Evolutionary conservation across 2,797 vertebrate species (phyloP), one percentile per base, ranked within the genome.

Genomic region (Anabacerthia variegaticeps): DNA sequence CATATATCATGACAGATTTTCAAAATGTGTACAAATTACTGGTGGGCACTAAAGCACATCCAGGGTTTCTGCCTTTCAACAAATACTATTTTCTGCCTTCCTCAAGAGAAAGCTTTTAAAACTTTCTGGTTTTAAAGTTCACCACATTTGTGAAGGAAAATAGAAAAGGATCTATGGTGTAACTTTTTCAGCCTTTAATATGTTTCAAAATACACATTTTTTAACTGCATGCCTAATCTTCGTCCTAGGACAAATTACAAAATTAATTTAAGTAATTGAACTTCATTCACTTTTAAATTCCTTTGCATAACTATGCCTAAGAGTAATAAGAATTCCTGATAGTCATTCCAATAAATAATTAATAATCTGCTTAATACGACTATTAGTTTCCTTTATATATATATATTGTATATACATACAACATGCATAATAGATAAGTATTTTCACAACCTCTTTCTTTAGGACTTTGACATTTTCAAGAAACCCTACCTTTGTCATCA

Each of bases 21-120:
- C 26, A 5, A 85, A 94, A 89, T 68, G 49, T 58, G 72, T 68
- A 74, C 0, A 4, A 80, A 56, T 80, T 91, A 94, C 62, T 85
- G 34, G 72, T 89, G 76, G 79, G 69, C 85, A 92, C 82, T 85
- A 96, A 84, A 88, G 91, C 79, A 93, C 24, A 87, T 37, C 32
- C 52, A 85, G 68, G 32, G n/a, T 67, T 93, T 95, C 80, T 92
- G 54, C 36, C 52, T 92, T 93, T 54, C 75, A 79, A 66, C 36
- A 86, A 78, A 39, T 39, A 77, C 10, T 55, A 56, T 28, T 87
- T 19, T 22, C 52, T 80, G 71, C 18, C 32, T 66, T 78, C 10
- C 41, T 77, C 49, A 58, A 41, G 21, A 88, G 21, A 80, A 21
- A 91, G 55, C 30, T 80, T 58, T 78, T 77, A 63, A 79, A 95